These are phyloP conservation scores for Pterocles gutturalis DNA, from an alignment of 2,113 vertebrate species.

Conservation along the genomic window DNA sequence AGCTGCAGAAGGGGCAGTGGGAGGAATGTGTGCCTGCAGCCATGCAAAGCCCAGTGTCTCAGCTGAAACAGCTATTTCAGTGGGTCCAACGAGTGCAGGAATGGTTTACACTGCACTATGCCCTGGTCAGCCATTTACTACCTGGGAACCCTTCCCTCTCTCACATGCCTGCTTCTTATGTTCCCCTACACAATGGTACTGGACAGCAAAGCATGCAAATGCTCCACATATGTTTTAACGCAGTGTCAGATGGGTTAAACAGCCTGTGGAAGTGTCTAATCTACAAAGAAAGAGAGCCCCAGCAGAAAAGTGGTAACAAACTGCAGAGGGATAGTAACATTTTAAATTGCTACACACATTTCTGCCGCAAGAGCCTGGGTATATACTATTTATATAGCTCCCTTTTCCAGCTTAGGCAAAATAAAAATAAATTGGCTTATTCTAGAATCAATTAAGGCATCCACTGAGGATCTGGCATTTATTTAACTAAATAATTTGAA, in stretches of 20 bases:
- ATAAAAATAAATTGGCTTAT: slow-evolving; percentile 5
- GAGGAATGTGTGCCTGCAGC: not conserved
- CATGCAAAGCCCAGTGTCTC: not conserved
- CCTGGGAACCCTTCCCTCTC: not conserved
- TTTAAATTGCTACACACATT: not conserved
- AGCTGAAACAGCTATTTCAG: not conserved
- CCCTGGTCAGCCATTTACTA: not conserved
- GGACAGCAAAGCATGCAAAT: not conserved
- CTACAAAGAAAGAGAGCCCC: not conserved
- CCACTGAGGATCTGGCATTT: not conserved
- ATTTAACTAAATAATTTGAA: slow-evolving; percentile 7
- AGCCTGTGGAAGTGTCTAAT: not conserved
- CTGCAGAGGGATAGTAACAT: not conserved
- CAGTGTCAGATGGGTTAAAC: not conserved
- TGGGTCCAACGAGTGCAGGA: rapidly evolving
- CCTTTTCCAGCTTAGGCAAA: not conserved
- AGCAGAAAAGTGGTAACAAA: not conserved
- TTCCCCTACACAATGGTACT: not conserved
- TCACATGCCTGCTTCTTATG: not conserved
- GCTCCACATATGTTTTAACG: not conserved
- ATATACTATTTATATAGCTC: not conserved
- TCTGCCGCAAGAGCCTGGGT: not conserved
- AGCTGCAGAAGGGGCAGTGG: not conserved
- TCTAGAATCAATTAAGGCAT: not conserved
- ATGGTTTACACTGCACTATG: not conserved